phyloP scores from a whole-genome alignment of 2,888 invertebrate genomes.

The Pherbina coryleti region DNA sequence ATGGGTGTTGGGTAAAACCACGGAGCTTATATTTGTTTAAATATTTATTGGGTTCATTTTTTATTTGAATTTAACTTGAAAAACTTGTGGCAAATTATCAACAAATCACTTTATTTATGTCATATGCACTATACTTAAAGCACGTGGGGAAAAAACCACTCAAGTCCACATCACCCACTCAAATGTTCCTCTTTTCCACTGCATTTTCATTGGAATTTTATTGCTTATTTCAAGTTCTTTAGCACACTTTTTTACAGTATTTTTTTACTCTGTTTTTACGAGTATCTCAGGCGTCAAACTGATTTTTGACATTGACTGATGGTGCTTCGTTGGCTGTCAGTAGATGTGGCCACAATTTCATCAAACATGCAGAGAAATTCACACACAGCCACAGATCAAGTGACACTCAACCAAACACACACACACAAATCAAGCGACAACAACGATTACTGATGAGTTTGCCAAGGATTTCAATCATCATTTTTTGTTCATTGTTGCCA shows the following conservation, averaged over 20 bases:
- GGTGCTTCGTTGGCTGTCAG: constrained; percentile 45
- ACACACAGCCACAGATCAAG: constrained; percentile 25
- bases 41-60: background rate
- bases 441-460: constrained; percentile 35
- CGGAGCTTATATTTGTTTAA: background rate
- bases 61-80: background rate
- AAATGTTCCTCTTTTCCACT: background rate
- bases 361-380: constrained; percentile 14
- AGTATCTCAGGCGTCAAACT: background rate
- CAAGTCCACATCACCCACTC: background rate
- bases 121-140: background rate
- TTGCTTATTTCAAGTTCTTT: constrained; percentile 7
- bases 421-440: constrained; percentile 45
- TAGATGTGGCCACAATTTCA: constrained; percentile 36
- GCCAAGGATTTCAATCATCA: constrained; percentile 21
- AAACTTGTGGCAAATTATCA: background rate
- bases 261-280: no score
- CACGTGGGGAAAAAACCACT: background rate
- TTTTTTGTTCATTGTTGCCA: background rate
- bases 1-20: background rate
- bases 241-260: background rate
- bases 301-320: constrained; percentile 60
- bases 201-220: constrained; percentile 11
- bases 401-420: constrained; percentile 21
- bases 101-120: background rate